A percentile compares a stretch with the other conserved stretches of the same genome.
These are phyloP conservation scores for Phytoseiulus persimilis DNA, from an alignment of 2,888 invertebrate species.

Conservation along the genomic window DNA sequence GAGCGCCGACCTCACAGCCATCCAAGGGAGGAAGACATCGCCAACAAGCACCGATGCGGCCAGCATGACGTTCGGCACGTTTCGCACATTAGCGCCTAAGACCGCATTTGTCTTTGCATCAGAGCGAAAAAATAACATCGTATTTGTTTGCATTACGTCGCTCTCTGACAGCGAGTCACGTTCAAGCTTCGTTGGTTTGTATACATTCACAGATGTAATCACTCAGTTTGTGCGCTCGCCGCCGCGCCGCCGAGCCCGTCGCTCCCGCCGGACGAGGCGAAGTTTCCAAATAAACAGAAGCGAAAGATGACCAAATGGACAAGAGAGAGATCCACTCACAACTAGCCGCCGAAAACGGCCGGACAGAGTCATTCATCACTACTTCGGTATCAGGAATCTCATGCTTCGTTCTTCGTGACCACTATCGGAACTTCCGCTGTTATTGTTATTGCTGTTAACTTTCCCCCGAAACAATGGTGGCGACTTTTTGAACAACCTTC, in stretches of 20 bases:
- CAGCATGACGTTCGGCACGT: constrained; percentile 5
- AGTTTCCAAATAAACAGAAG: not conserved
- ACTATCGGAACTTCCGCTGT: not conserved
- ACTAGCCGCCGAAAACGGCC: not conserved
- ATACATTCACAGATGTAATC: not conserved
- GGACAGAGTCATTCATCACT: not conserved
- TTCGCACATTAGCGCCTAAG: constrained; percentile 5
- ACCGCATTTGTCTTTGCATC: not conserved
- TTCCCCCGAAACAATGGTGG: not conserved
- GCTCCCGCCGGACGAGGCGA: not conserved
- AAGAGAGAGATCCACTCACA: not conserved
- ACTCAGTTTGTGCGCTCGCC: not conserved
- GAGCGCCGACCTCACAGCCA: not conserved
- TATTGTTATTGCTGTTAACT: not conserved
- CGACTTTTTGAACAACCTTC: no score
- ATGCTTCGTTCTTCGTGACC: not conserved
- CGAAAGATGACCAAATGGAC: not conserved
- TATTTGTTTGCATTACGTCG: not conserved
- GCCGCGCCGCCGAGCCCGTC: not conserved
- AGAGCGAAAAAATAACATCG: not conserved
- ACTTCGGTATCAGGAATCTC: not conserved
- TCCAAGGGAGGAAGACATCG: not conserved
- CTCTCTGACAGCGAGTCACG: not conserved
- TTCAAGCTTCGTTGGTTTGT: not conserved
- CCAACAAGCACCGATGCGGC: not conserved